These are phyloP conservation scores for Arbacia lixula DNA, from an alignment of 53 echinoderm and acorn worm genomes.

Conservation along the genomic window DNA sequence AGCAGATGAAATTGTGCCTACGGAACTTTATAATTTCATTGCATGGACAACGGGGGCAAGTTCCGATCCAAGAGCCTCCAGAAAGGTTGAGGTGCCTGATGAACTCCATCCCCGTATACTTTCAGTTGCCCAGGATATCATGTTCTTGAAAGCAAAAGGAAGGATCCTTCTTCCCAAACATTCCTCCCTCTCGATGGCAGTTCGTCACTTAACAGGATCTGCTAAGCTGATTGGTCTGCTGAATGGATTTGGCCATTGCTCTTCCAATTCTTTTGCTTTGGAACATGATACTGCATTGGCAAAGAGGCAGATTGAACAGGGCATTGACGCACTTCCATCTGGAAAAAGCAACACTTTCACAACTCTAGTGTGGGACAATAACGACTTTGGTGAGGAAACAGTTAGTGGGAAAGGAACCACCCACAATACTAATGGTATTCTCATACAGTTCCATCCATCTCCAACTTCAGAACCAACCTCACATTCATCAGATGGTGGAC, in stretches of 20 bases:
- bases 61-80: background rate
- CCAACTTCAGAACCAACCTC: conserved; percentile 2
- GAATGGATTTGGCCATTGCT: conserved; percentile 80
- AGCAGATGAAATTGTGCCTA: conserved; percentile 42
- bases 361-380: conserved; percentile 76
- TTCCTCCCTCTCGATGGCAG: conserved; percentile 64
- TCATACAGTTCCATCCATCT: conserved; percentile 47
- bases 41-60: conserved; percentile 64
- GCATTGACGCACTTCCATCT: conserved; percentile 49
- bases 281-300: conserved; percentile 83
- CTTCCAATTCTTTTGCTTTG: conserved; percentile 53
- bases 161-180: conserved; percentile 62
- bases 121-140: conserved; percentile 62
- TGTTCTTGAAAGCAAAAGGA: conserved; percentile 56
- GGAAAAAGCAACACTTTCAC: conserved; percentile 45
- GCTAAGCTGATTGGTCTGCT: conserved; percentile 63
- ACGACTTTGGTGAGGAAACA: conserved; percentile 76
- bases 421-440: conserved; percentile 73
- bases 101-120: conserved; percentile 29
- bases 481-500: background rate
- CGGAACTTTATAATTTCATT: conserved; percentile 63
- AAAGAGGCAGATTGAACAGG: conserved; percentile 47
- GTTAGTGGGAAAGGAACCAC: conserved; percentile 70
- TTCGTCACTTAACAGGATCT: conserved; percentile 77
- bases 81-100: conserved; percentile 22